Conservation (phyloP, 1,140 invertebrate genomes). For the Aphis craccivora region DNA sequence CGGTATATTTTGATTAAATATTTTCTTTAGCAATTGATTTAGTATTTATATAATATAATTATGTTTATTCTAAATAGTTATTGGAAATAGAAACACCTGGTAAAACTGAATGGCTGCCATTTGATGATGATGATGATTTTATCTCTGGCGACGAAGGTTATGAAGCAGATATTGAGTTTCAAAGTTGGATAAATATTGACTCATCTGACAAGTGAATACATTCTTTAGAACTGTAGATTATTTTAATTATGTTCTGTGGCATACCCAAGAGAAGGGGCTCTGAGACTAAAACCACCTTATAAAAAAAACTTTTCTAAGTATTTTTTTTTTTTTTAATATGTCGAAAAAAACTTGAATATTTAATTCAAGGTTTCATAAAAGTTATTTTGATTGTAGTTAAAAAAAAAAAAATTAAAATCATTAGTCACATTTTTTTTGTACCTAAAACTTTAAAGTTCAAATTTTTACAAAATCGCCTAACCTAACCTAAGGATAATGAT, state of each 20-base stretch:
- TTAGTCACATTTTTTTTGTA: too few species aligned
- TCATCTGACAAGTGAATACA: conserved; percentile 36
- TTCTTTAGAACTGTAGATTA: not conserved
- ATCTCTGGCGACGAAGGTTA: conserved; percentile 71
- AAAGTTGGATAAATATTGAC: conserved; percentile 58
- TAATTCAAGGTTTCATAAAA: too few species aligned
- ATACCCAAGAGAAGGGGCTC: too few species aligned
- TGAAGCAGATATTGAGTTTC: conserved; percentile 68
- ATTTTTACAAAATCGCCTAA: too few species aligned
- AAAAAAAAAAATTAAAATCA: too few species aligned
- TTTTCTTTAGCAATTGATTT: not conserved
- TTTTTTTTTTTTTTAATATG: too few species aligned
- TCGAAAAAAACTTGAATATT: too few species aligned
- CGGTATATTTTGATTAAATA: not conserved
- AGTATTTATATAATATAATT: not conserved
- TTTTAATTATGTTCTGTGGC: not conserved
- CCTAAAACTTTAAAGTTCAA: too few species aligned
- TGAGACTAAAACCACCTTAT: too few species aligned
- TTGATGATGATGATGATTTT: conserved; percentile 59
- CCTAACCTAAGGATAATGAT: too few species aligned
- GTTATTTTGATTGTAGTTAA: too few species aligned
- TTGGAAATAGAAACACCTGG: conserved; percentile 53
- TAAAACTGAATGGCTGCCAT: conserved; percentile 39
- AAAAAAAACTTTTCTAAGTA: too few species aligned
- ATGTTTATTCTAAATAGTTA: not conserved